phyloP scores from a whole-genome alignment of 2,113 vertebrate genomes.

The Antechinus stuartii region DNA sequence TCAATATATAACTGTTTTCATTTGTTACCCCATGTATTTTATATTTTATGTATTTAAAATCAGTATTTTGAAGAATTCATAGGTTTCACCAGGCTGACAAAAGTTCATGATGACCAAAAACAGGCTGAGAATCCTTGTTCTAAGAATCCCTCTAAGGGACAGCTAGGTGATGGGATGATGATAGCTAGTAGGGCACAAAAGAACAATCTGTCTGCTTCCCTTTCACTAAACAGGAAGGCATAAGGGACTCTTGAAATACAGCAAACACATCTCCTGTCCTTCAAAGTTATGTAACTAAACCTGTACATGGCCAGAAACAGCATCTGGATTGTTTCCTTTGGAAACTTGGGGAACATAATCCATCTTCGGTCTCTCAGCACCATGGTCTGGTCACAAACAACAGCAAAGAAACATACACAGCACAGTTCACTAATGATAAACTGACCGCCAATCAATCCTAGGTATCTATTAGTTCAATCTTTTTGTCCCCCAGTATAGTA shows the following conservation, averaged over 20 bases:
- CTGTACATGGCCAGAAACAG: not conserved
- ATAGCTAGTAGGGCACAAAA: not conserved
- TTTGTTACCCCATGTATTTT: not conserved
- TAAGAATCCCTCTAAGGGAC: not conserved
- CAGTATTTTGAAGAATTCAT: not conserved
- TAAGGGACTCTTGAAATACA: slow-evolving; percentile 25
- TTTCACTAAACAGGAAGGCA: not conserved
- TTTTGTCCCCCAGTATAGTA: not conserved
- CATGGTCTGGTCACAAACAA: not conserved
- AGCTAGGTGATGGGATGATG: not conserved
- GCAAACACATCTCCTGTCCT: slow-evolving; percentile 20
- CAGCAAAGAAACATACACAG: not conserved
- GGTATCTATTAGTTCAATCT: not conserved
- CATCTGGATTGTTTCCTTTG: slow-evolving; percentile 9
- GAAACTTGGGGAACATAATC: not conserved
- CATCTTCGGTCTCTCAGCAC: not conserved
- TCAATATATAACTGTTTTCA: not conserved
- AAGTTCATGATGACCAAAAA: not conserved
- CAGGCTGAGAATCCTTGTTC: not conserved
- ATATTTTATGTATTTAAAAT: not conserved
- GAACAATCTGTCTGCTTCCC: slow-evolving; percentile 4
- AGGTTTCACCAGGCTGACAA: not conserved
- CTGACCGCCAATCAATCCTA: not conserved
- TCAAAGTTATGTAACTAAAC: slow-evolving; percentile 39
- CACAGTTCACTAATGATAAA: not conserved